Conservation (phyloP, 1,140 invertebrate genomes). For the Ctenoplectra terminalis region DNA sequence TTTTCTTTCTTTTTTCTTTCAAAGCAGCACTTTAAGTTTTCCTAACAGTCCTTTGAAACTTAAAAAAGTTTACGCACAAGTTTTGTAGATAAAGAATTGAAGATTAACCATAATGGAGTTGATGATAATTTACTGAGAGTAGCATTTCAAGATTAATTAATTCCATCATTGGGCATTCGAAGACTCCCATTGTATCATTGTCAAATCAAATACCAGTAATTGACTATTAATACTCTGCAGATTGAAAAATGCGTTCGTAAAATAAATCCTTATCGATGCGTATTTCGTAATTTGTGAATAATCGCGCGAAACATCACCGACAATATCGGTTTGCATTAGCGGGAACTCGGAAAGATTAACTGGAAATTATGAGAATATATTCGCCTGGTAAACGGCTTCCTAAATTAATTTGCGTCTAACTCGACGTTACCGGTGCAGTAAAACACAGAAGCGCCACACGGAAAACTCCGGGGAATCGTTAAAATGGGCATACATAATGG, state of each 20-base stretch:
- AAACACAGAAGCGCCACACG: neutral
- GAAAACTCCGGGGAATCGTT: conserved; percentile 32
- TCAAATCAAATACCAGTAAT: too few relatives aligned
- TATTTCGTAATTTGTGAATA: conserved; percentile 10
- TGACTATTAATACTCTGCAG: too few relatives aligned
- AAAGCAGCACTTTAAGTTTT: too few relatives aligned
- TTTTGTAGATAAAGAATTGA: too few relatives aligned
- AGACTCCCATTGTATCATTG: too few relatives aligned
- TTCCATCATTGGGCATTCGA: too few relatives aligned
- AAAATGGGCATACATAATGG: conserved; percentile 21
- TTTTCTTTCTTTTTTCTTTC: too few relatives aligned
- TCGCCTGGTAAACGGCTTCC: neutral
- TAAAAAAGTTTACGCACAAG: too few relatives aligned
- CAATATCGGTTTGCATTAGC: neutral
- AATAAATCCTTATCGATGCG: neutral
- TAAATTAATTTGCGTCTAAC: conserved; percentile 52
- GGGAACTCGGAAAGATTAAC: conserved; percentile 17
- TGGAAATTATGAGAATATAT: conserved; percentile 43
- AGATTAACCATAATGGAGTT: too few relatives aligned
- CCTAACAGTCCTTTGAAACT: too few relatives aligned
- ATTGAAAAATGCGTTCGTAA: neutral
- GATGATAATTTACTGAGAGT: too few relatives aligned
- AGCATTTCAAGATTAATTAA: too few relatives aligned
- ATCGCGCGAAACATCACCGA: conserved; percentile 7
- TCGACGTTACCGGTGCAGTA: conserved; percentile 32